A percentile compares a stretch with the other conserved stretches of the same genome.
These are phyloP conservation scores for Cyphomyrus plagiostoma DNA, from an alignment of 2,113 vertebrate species.

Conservation along the genomic window DNA sequence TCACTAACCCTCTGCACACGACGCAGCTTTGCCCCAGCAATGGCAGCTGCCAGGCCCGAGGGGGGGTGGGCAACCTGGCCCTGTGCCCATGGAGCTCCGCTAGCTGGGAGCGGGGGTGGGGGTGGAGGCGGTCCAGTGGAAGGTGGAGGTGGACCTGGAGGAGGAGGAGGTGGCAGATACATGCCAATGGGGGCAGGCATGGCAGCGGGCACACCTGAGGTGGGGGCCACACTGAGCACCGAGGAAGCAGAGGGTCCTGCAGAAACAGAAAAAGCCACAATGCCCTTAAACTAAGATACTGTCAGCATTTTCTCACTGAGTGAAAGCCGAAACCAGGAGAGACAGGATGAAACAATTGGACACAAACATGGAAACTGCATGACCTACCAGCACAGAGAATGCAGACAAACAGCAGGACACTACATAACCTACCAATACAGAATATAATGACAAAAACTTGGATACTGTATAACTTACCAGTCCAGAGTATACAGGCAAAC, in stretches of 20 bases:
- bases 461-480: neutral
- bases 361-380: neutral
- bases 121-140: slow-evolving; percentile 67
- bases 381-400: neutral
- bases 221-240: slow-evolving; percentile 68
- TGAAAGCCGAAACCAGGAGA: neutral
- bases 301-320: neutral
- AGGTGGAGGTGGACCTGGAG: slow-evolving; percentile 77
- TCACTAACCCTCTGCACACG: slow-evolving; percentile 85
- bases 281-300: neutral
- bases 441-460: neutral
- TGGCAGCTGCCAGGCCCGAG: slow-evolving; percentile 86
- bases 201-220: slow-evolving; percentile 46
- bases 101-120: slow-evolving; percentile 74
- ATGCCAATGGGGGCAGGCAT: slow-evolving; percentile 63
- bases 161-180: slow-evolving; percentile 83
- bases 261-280: slow-evolving; percentile 23
- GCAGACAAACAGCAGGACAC: neutral
- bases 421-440: neutral
- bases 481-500: neutral
- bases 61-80: slow-evolving; percentile 65
- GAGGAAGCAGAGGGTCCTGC: slow-evolving; percentile 78
- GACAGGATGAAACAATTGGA: neutral
- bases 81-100: slow-evolving; percentile 60
- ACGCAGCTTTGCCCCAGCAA: slow-evolving; percentile 94